phyloP scores from a whole-genome alignment of 2,113 vertebrate genomes.

The Passer domesticus region DNA sequence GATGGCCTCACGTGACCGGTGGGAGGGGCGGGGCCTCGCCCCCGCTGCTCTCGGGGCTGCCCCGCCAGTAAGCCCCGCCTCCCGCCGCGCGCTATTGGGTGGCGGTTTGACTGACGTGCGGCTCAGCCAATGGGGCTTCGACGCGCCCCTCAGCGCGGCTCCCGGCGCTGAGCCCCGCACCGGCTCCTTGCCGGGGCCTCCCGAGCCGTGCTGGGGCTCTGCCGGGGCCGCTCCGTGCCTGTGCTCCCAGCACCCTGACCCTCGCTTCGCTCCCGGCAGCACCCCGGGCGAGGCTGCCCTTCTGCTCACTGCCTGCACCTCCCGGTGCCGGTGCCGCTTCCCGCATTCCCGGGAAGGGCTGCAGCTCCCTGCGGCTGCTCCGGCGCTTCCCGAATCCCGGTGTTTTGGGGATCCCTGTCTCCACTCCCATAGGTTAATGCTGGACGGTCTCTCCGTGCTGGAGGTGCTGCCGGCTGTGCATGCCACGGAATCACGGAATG shows the following conservation, averaged over 20 bases:
- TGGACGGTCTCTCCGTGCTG: fast-evolving
- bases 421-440: not conserved
- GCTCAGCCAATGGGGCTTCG: not conserved
- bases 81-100: fast-evolving
- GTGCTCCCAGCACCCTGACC: too few relatives aligned
- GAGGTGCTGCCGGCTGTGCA: not conserved
- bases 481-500: not conserved
- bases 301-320: fast-evolving
- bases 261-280: not conserved
- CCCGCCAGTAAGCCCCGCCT: not conserved
- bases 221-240: not conserved
- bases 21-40: not conserved
- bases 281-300: not conserved
- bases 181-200: not conserved
- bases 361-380: not conserved
- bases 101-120: fast-evolving
- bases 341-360: not conserved
- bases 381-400: not conserved
- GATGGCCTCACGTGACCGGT: not conserved
- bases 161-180: not conserved
- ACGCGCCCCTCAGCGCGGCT: not conserved
- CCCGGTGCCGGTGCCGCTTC: not conserved
- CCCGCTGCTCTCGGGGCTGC: fast-evolving
- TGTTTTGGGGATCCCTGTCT: not conserved
- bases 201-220: fast-evolving